phyloP scores from a whole-genome alignment of 1,140 invertebrate species.

The Theocolax elegans region DNA sequence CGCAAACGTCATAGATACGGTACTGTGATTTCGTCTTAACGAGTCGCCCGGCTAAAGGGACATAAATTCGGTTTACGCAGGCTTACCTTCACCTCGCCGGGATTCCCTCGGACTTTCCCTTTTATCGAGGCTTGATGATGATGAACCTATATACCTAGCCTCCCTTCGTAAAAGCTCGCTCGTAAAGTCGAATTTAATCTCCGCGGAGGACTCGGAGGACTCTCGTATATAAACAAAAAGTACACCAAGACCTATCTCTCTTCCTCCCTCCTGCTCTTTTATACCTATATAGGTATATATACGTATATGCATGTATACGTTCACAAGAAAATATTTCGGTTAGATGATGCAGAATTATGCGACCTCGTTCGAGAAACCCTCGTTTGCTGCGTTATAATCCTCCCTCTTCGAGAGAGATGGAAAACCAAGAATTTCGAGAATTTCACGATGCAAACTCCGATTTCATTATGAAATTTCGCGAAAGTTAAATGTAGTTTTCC shows the following conservation, averaged over 20 bases:
- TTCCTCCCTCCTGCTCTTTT: too few relatives aligned
- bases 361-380: background rate
- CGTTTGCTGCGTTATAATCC: constrained; percentile 27
- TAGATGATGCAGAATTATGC: constrained; percentile 30
- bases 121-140: constrained; percentile 61
- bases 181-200: constrained; percentile 65
- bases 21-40: constrained; percentile 46
- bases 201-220: constrained; percentile 30
- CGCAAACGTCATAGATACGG: constrained; percentile 5
- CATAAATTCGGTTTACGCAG: constrained; percentile 56
- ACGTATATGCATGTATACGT: too few relatives aligned
- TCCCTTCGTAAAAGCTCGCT: constrained; percentile 55
- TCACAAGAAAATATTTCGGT: too few relatives aligned
- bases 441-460: constrained; percentile 18
- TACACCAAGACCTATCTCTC: too few relatives aligned
- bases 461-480: background rate
- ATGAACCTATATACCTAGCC: constrained; percentile 58
- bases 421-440: constrained; percentile 23
- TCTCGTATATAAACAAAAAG: constrained; percentile 49
- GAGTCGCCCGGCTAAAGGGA: constrained; percentile 53
- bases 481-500: too few relatives aligned
- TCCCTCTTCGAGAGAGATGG: background rate
- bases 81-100: background rate
- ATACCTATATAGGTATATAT: too few relatives aligned
- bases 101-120: constrained; percentile 39